phyloP scores from a whole-genome alignment of 2,888 invertebrate genomes.

The Eugnorisma glareosa region DNA sequence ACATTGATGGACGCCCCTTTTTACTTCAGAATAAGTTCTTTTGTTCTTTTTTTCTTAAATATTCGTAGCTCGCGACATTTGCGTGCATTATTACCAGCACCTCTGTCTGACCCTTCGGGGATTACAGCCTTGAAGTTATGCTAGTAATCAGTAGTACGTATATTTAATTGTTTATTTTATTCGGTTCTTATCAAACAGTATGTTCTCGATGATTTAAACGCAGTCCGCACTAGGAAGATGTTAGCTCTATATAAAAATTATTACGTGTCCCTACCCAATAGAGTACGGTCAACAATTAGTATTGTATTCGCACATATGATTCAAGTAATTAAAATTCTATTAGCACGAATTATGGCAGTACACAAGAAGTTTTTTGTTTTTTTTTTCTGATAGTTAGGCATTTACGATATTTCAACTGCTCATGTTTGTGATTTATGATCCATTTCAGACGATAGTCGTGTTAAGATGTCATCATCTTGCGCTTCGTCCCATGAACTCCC shows the following conservation, averaged over 20 bases:
- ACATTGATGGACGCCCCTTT: too few relatives aligned
- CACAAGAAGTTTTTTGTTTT: slow-evolving; percentile 42
- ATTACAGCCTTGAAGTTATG: background rate
- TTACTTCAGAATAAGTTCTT: too few relatives aligned
- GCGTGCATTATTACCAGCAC: background rate
- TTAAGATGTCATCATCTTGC: background rate
- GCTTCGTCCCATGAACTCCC: too few relatives aligned
- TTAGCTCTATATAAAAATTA: slow-evolving; percentile 6
- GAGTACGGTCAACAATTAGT: slow-evolving; percentile 32
- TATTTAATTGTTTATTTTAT: slow-evolving; percentile 11
- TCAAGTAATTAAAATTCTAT: slow-evolving; percentile 48
- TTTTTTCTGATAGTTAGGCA: background rate
- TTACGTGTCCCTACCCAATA: slow-evolving; percentile 10
- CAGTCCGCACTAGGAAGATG: slow-evolving; percentile 6
- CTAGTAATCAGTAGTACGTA: background rate
- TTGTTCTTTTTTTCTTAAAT: too few relatives aligned
- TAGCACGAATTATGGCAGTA: slow-evolving; percentile 19
- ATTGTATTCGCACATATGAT: slow-evolving; percentile 29
- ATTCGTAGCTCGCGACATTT: background rate
- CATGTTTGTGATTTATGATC: background rate
- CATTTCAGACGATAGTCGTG: background rate
- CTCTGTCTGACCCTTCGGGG: background rate
- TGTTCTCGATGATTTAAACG: slow-evolving; percentile 11
- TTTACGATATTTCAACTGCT: slow-evolving; percentile 25
- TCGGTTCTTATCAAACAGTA: slow-evolving; percentile 12